phyloP scores from a whole-genome alignment of 2,888 invertebrate genomes.

The Lagria hirta region DNA sequence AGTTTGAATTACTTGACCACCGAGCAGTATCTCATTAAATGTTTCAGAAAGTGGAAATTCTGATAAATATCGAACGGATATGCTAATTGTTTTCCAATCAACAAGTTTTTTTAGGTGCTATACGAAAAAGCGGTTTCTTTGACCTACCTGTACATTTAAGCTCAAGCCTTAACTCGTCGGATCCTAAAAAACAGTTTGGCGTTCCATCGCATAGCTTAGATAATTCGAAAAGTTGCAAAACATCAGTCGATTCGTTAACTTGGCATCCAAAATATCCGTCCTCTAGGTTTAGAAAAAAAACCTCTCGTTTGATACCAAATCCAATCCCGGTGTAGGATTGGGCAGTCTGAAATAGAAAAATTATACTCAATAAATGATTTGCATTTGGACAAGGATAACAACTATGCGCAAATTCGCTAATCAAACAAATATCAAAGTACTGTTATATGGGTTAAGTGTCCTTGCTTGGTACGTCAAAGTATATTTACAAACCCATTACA shows the following conservation, averaged over 20 bases:
- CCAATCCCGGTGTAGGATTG: slow-evolving; percentile 80
- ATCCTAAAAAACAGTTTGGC: slow-evolving; percentile 87
- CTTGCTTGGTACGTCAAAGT: slow-evolving; percentile 20
- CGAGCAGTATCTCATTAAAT: no score
- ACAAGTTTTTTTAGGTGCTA: background rate
- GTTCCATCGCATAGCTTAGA: slow-evolving; percentile 91
- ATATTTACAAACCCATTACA: slow-evolving; percentile 21
- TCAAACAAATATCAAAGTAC: slow-evolving; percentile 10
- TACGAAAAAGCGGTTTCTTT: slow-evolving; percentile 2
- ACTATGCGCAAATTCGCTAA: no score
- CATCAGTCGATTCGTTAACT: slow-evolving; percentile 94
- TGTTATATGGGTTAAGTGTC: slow-evolving; percentile 17
- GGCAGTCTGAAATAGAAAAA: slow-evolving; percentile 64
- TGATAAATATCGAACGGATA: no score
- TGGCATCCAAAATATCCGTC: slow-evolving; percentile 98
- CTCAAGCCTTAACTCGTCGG: slow-evolving; percentile 85
- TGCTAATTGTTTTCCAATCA: no score
- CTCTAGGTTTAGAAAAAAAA: slow-evolving; percentile 95
- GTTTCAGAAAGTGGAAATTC: no score
- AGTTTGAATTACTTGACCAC: slow-evolving; percentile 29
- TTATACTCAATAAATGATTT: background rate
- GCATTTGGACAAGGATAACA: slow-evolving; percentile 6
- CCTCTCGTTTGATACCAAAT: slow-evolving; percentile 84
- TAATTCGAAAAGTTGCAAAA: slow-evolving; percentile 91
- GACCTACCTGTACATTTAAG: slow-evolving; percentile 91